Evolutionary conservation across 1,140 invertebrate species (phyloP).

Genomic region (Lutraria rhynchaena): DNA sequence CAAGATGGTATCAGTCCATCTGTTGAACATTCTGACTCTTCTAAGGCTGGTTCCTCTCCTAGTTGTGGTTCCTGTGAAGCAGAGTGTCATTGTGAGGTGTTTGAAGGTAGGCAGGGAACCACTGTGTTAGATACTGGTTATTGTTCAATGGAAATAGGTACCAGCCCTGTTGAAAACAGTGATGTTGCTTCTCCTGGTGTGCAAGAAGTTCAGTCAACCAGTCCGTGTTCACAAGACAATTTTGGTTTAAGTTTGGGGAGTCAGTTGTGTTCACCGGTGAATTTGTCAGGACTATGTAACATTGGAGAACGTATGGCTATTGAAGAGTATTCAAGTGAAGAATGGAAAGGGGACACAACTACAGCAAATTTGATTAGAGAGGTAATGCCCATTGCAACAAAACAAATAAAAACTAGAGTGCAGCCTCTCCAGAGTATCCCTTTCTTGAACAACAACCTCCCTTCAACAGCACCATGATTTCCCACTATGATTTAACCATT

Average conservation of each 20-base stretch:
- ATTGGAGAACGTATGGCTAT: constrained; percentile 67
- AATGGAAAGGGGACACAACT: constrained; percentile 81
- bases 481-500: too few species aligned
- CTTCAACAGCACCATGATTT: too few species aligned
- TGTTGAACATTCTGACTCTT: not conserved
- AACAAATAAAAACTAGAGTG: too few species aligned
- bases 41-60: too few species aligned
- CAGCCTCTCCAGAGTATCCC: too few species aligned
- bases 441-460: too few species aligned
- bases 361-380: constrained; percentile 78
- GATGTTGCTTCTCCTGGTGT: too few species aligned
- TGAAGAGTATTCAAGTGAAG: constrained; percentile 72
- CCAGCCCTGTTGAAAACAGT: constrained; percentile 6
- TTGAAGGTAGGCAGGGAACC: not conserved
- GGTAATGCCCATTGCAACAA: too few species aligned
- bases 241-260: not conserved
- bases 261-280: constrained; percentile 33
- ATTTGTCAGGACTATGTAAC: constrained; percentile 51
- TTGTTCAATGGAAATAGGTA: constrained; percentile 17
- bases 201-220: too few species aligned
- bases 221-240: not conserved
- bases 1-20: constrained; percentile 30
- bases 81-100: too few species aligned
- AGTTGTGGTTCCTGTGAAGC: too few species aligned
- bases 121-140: constrained; percentile 24